These are phyloP conservation scores for Phalanger gymnotis DNA, from an alignment of 2,797 vertebrate species.

Conservation along the genomic window DNA sequence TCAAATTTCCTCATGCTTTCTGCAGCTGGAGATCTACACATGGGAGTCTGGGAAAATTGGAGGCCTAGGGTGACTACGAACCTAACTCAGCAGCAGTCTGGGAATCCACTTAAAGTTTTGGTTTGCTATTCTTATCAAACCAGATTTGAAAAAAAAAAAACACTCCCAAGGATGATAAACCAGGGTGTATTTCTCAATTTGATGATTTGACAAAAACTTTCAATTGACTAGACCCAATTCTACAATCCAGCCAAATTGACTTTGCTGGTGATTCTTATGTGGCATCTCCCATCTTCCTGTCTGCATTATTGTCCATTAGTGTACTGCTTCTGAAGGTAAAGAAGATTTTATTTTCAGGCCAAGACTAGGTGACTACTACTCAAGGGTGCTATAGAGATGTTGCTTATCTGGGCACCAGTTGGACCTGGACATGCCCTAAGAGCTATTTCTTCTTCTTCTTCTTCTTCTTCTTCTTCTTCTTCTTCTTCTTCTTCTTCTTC, in stretches of 20 bases:
- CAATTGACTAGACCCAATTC: background rate
- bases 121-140: slow-evolving; percentile 26
- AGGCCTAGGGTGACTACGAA: background rate
- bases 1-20: rapidly evolving
- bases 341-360: background rate
- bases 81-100: background rate
- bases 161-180: background rate
- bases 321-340: background rate
- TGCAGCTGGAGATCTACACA: background rate
- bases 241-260: background rate
- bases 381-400: background rate
- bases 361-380: background rate
- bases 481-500: too few relatives aligned
- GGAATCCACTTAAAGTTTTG: background rate
- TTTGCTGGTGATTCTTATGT: background rate
- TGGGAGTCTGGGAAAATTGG: background rate
- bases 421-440: background rate
- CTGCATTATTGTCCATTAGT: background rate
- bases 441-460: background rate
- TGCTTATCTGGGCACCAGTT: background rate
- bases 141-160: background rate
- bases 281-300: background rate
- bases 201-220: background rate
- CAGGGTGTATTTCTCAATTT: background rate
- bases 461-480: too few relatives aligned